Percentiles rank a stretch among this genome's conserved stretches.
Evolutionary conservation across 2,888 invertebrate species (phyloP).

Genomic region (Campaea margaritaria): DNA sequence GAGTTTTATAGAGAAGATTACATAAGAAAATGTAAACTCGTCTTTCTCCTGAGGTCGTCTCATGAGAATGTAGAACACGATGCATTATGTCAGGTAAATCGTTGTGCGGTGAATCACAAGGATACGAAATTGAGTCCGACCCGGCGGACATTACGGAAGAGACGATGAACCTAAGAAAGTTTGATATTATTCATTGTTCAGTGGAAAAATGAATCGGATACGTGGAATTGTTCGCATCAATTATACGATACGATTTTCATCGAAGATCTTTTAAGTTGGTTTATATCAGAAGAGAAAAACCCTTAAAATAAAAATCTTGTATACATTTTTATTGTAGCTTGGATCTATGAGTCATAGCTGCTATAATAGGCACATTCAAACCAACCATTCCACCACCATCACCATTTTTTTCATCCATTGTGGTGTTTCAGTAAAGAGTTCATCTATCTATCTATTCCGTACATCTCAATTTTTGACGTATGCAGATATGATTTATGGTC

Average conservation of each 20-base stretch:
- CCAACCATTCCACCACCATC: no score
- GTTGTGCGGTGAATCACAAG: conserved; percentile 21
- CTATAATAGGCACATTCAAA: no score
- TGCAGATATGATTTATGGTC: no score
- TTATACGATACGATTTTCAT: background rate
- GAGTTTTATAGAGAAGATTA: conserved; percentile 12
- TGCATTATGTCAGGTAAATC: conserved; percentile 16
- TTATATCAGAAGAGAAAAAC: no score
- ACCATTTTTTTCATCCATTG: no score
- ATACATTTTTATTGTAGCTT: no score
- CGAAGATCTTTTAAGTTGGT: no score
- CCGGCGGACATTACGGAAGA: conserved; percentile 15
- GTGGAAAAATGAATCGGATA: conserved; percentile 23
- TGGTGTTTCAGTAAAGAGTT: no score
- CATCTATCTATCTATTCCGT: no score
- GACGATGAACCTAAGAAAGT: conserved; percentile 17
- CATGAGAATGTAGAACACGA: conserved; percentile 9
- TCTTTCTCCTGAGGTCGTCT: background rate
- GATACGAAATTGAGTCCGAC: conserved; percentile 4
- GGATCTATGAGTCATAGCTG: no score
- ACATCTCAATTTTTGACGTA: no score
- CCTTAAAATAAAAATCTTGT: no score
- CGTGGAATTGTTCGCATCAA: conserved; percentile 5
- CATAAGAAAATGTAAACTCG: conserved; percentile 4
- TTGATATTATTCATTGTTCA: conserved; percentile 3